Evolutionary conservation across 2,113 vertebrate species (phyloP), one percentile per base, ranked within the genome.

Genomic region (Saccopteryx bilineata): DNA sequence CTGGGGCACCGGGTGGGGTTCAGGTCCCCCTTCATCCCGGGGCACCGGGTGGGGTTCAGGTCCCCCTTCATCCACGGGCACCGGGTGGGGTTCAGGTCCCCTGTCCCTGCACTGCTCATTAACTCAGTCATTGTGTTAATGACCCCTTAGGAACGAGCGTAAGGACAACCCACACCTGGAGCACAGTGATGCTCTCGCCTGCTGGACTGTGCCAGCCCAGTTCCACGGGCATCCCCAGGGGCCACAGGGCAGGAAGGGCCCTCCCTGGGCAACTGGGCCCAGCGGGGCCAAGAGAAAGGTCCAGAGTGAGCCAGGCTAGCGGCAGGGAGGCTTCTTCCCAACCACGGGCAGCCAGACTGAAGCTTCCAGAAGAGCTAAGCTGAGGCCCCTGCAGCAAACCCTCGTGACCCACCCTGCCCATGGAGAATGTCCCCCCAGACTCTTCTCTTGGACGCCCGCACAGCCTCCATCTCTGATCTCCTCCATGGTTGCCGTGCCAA

Each of bases 351-450:
- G 75, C 21, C 17, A 54, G 84, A 75, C 13, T 9, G 2, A 60
- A 82, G 28, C 61, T n/a, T 81, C 90, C 46, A 3, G 52, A 82
- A 66, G 60, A 28, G 14, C 48, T 65, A 23, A 61, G 26, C 65
- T 26, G 33, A 92, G 17, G 54, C 48, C 21, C 19, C 58, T 0
- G 0, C 14, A 66, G 78, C n/a, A 28, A 60, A 48, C 28, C 33
- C 33, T 85, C 2, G 13, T 0, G 87, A 68, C 17, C 23, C 13
- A 39, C 10, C 19, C 10, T 0, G 0, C 8, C 56, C 11, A 0
- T 0, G 9, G 76, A 23, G 52, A 88, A 46, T 31, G 17, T 56
- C 69, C 61, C 69, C 52, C 75, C 48, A 23, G 14, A 14, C 33
- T 19, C 26, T 78, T 31, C 65, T 78, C 60, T 61, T 76, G 4